Evolutionary conservation across 2,113 vertebrate species (phyloP).

Genomic region (Cettia cetti): DNA sequence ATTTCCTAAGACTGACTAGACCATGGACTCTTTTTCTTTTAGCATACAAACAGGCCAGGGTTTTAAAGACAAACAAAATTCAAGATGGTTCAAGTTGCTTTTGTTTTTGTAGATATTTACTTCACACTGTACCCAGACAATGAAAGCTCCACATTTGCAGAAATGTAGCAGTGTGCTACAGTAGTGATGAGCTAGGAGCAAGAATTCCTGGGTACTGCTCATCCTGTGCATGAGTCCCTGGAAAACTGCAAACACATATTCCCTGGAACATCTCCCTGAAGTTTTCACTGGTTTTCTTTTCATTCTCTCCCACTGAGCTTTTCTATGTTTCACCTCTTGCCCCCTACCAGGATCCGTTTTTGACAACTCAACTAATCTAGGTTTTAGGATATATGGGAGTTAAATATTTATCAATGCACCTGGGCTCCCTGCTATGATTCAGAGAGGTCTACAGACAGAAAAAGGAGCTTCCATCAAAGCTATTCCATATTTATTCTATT

Average conservation of each 20-base stretch:
- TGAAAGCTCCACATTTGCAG: background rate
- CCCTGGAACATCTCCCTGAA: background rate
- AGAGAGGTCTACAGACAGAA: background rate
- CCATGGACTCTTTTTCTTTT: background rate
- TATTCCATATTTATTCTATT: background rate
- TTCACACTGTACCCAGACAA: background rate
- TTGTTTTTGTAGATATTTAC: background rate
- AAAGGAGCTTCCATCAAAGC: background rate
- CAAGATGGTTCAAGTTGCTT: background rate
- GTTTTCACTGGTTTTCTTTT: background rate
- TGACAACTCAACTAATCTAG: background rate
- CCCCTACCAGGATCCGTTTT: too few relatives aligned
- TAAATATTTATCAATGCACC: background rate
- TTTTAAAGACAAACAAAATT: background rate
- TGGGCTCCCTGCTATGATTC: background rate
- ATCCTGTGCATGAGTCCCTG: background rate
- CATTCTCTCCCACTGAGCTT: background rate
- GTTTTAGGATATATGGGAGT: background rate
- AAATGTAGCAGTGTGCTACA: accelerated
- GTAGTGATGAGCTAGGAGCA: background rate
- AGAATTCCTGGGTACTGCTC: background rate
- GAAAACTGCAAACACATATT: background rate
- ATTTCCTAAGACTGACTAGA: background rate
- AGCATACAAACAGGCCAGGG: background rate
- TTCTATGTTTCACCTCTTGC: background rate